phyloP scores from a whole-genome alignment of 2,797 vertebrate genomes.

The Rhabdomys pumilio region DNA sequence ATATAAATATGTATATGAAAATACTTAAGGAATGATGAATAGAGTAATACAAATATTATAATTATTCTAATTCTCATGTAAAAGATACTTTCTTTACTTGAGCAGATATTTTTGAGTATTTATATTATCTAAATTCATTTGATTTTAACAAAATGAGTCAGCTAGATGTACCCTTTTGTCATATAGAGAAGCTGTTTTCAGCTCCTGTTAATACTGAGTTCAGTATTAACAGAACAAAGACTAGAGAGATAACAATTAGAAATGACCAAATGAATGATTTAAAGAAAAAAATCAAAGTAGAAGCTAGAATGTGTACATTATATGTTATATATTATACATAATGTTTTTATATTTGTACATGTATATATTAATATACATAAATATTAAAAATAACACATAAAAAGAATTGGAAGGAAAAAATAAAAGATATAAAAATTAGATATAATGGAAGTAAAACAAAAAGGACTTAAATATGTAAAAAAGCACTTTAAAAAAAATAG shows the following conservation, averaged over 20 bases:
- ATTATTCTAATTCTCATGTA: conserved; percentile 35
- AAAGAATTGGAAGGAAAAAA: neutral
- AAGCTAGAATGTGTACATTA: neutral
- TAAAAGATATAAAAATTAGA: neutral
- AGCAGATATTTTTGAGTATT: conserved; percentile 19
- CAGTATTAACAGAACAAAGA: neutral
- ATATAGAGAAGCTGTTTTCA: conserved; percentile 6
- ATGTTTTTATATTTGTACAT: neutral
- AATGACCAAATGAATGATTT: conserved; percentile 13
- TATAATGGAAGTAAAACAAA: neutral
- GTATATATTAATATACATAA: neutral
- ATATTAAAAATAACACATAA: neutral
- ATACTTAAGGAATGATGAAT: conserved; percentile 36
- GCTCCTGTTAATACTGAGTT: neutral
- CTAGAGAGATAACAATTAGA: neutral
- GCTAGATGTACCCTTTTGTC: conserved; percentile 17
- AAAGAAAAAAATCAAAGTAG: neutral
- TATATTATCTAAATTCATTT: conserved; percentile 34
- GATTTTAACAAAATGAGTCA: conserved; percentile 68
- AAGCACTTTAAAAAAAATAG: neutral
- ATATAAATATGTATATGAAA: conserved; percentile 1
- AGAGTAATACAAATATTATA: conserved; percentile 72
- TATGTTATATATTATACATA: no score
- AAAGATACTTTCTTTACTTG: conserved; percentile 42
- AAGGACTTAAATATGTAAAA: neutral